phyloP scores from a whole-genome alignment of 2,888 invertebrate genomes.

The Aquatica leii region DNA sequence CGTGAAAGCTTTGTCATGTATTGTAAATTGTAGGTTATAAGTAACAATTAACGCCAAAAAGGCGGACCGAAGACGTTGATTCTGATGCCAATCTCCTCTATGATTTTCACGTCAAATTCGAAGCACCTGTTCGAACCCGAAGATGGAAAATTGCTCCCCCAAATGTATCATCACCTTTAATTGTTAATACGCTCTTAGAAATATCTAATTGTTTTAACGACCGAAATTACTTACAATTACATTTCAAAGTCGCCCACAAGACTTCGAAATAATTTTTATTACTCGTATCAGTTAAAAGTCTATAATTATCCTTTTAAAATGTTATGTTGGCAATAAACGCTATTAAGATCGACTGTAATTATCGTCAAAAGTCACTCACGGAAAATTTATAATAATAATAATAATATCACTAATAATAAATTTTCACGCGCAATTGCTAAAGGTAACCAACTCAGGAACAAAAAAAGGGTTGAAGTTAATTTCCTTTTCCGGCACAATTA shows the following conservation, averaged over 20 bases:
- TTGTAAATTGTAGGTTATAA: conserved; percentile 47
- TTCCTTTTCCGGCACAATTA: conserved; percentile 32
- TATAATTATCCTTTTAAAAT: conserved; percentile 30
- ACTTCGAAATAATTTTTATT: conserved; percentile 35
- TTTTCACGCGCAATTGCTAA: too few species aligned
- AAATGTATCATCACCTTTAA: conserved; percentile 19
- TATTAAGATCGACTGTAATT: conserved; percentile 26
- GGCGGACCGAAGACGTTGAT: conserved; percentile 31
- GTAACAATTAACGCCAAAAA: conserved; percentile 50
- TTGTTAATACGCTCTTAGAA: too few species aligned
- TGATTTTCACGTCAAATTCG: conserved; percentile 44
- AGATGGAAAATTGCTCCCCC: conserved; percentile 11
- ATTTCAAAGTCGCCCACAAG: conserved; percentile 43
- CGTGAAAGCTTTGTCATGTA: conserved; percentile 52
- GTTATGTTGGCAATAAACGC: conserved; percentile 26
- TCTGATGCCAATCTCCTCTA: conserved; percentile 36
- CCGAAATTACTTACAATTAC: not conserved
- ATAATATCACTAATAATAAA: too few species aligned
- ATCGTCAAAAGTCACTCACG: conserved; percentile 27
- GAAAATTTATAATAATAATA: conserved; percentile 5
- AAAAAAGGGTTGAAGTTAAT: conserved; percentile 29
- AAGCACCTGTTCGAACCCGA: conserved; percentile 35
- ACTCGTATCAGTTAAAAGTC: conserved; percentile 30
- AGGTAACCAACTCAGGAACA: too few species aligned
- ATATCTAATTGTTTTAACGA: too few species aligned